These are phyloP conservation scores for Heliothis peltigera DNA, from an alignment of 2,888 invertebrate species.

Conservation along the genomic window DNA sequence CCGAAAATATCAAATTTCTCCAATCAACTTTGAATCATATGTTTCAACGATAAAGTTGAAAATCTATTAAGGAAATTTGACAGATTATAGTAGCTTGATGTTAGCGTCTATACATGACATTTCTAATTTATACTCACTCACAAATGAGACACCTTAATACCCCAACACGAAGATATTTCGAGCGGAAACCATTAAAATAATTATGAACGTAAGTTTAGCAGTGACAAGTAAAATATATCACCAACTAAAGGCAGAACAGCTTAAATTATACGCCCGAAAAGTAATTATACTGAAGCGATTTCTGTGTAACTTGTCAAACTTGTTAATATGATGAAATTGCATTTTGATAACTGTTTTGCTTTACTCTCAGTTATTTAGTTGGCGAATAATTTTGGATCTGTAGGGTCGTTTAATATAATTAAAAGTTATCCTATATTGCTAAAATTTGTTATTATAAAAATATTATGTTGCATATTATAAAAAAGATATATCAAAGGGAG, in stretches of 20 bases:
- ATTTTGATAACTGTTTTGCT: conserved; percentile 51
- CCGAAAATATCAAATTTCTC: too few species aligned
- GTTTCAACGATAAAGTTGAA: too few species aligned
- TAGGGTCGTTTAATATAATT: neutral
- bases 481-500: too few species aligned
- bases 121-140: too few species aligned
- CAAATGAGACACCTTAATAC: too few species aligned
- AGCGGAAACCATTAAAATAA: conserved; percentile 1
- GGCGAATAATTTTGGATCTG: conserved; percentile 10
- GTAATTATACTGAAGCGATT: conserved; percentile 11
- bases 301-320: conserved; percentile 22
- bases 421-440: too few species aligned
- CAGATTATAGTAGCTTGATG: too few species aligned
- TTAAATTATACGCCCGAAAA: conserved; percentile 35
- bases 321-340: conserved; percentile 56
- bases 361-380: conserved; percentile 11
- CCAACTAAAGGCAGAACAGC: conserved; percentile 7
- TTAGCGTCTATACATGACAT: too few species aligned
- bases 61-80: too few species aligned
- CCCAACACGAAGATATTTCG: neutral
- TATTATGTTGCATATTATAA: too few species aligned
- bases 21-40: too few species aligned
- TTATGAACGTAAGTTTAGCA: conserved; percentile 3
- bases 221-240: neutral
- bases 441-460: too few species aligned